phyloP scores from a whole-genome alignment of 2,113 vertebrate genomes.

The Scomber colias region DNA sequence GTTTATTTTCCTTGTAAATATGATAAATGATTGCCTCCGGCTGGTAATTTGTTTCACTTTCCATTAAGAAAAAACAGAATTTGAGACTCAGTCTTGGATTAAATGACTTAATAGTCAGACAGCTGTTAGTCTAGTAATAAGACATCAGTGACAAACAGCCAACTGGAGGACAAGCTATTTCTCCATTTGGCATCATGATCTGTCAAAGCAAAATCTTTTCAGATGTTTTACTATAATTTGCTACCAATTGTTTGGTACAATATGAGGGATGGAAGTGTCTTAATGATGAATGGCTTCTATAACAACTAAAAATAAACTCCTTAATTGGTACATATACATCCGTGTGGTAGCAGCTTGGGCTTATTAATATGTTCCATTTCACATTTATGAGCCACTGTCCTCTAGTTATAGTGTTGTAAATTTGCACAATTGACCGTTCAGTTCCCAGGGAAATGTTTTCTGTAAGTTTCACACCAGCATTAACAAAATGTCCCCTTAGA shows the following conservation, averaged over 20 bases:
- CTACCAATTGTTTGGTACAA: conserved; percentile 29
- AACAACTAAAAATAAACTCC: conserved; percentile 17
- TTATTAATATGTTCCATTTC: background rate
- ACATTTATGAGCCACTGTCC: background rate
- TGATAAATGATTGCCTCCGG: conserved; percentile 17
- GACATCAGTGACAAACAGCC: conserved; percentile 47
- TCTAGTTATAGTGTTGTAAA: conserved; percentile 21
- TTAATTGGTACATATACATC: conserved; percentile 3
- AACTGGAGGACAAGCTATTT: conserved; percentile 32
- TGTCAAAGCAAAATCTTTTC: conserved; percentile 11
- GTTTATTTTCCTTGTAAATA: conserved; percentile 30
- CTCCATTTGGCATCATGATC: conserved; percentile 31
- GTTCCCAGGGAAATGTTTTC: conserved; percentile 33
- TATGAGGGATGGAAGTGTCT: background rate
- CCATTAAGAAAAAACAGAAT: conserved; percentile 28
- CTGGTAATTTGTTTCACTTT: conserved; percentile 45
- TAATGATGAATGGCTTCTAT: conserved; percentile 8
- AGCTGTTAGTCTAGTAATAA: conserved; percentile 42
- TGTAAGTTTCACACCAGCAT: conserved; percentile 29
- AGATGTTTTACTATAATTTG: conserved; percentile 42
- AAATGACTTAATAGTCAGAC: conserved; percentile 45
- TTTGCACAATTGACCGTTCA: conserved; percentile 26
- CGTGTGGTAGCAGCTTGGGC: background rate
- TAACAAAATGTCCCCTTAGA: conserved; percentile 34
- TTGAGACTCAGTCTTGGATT: conserved; percentile 20